Percentiles rank a stretch among this genome's conserved stretches.
These are phyloP conservation scores for Epinephelus moara DNA, from an alignment of 2,113 vertebrate species.

Conservation along the genomic window DNA sequence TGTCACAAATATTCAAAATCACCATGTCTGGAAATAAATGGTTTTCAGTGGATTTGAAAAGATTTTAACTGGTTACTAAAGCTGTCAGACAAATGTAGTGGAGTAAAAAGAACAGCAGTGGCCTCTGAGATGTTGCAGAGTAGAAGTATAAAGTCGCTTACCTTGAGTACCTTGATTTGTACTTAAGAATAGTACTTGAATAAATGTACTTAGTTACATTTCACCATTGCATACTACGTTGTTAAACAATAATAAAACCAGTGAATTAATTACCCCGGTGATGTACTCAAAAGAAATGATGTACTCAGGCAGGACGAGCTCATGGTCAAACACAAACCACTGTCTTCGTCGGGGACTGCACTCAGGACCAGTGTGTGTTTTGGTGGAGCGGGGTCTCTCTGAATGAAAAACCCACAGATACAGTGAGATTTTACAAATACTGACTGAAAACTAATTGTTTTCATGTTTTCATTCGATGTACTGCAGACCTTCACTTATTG, in stretches of 20 bases:
- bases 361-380: constrained; percentile 70
- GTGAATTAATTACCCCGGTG: constrained; percentile 75
- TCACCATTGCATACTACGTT: no score
- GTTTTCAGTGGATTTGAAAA: no score
- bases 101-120: no score
- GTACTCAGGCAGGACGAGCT: constrained; percentile 89
- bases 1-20: no score
- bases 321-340: constrained; percentile 90
- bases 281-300: constrained; percentile 87
- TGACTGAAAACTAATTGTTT: background rate
- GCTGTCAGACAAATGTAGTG: no score
- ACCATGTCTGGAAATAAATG: no score
- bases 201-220: background rate
- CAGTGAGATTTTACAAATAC: background rate
- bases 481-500: constrained; percentile 42
- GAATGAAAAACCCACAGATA: constrained; percentile 30
- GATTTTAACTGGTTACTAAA: no score
- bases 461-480: background rate
- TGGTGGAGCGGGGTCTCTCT: constrained; percentile 59
- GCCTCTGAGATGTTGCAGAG: no score
- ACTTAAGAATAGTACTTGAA: no score
- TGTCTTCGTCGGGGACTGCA: constrained; percentile 78
- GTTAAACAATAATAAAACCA: background rate
- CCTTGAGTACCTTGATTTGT: no score
- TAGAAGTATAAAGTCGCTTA: no score